Base-by-base conservation (phyloP, 64 coral and sea anemone genomes). In the Platygyra sinensis region DNA sequence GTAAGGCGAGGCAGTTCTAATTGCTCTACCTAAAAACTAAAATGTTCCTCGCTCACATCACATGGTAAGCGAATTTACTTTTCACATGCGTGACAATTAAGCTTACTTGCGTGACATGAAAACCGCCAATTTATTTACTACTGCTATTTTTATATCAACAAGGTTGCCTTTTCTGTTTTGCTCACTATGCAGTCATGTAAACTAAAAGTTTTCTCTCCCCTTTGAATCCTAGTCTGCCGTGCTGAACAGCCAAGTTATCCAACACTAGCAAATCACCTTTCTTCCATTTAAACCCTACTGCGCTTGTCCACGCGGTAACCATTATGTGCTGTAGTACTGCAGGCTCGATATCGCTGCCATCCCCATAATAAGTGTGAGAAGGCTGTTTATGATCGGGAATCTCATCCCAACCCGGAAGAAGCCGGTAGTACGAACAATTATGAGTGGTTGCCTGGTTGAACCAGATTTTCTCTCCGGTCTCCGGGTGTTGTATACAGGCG, bases 281-380 rank as follows among this genome's bases (percentile, higher is more conserved):
- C 62, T 89, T 77, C 94, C 94, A 95, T 77, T 95, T 89, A 72
- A 91, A 95, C 8, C 94, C 94, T 6, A 95, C 82, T 52, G 89
- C 78, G 54, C 84, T 83, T 71, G 80, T 61, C 94, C 94, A 95
- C 5, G 49, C 36, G 4, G 61, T 80, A 19, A 83, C 89, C 8
- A 78, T 67, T 19, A 95, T 20, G 77, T 95, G 94, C 67, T 95
- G 89, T 22, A 95, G 24, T 20, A 95, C 94, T 36, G 64, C 86
- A 32, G 89, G 78, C 76, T 95, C 94, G 20, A 95, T 87, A 75
- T 88, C 89, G 77, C 86, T 92, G 28, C 90, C 94, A 57, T 95
- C 94, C 0, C 94, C 94, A 55, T 95, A 95, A 72, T 16, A 91
- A 15, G 83, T 81, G 42, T 92, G 72, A 15, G 1, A 5, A 8